Percentiles rank a stretch among this genome's conserved stretches.
phyloP scores from a whole-genome alignment of 2,797 vertebrate species.

The Heteromormyrus szaboi region DNA sequence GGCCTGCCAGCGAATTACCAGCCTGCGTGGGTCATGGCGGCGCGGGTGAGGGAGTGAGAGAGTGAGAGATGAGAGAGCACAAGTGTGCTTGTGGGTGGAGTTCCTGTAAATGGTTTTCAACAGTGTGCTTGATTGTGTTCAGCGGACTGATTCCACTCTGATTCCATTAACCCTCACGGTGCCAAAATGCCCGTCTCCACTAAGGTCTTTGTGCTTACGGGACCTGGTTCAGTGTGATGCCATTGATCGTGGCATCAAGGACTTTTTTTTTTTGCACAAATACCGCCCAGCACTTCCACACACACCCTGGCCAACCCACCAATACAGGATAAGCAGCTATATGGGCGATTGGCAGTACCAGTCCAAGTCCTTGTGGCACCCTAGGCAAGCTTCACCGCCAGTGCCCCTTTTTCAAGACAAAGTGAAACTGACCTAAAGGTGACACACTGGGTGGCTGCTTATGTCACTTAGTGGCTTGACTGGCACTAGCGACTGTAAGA shows the following conservation, averaged over 20 bases:
- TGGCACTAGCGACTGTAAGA: background rate
- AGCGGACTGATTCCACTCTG: background rate
- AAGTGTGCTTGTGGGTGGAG: conserved; percentile 13
- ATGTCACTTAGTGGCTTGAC: background rate
- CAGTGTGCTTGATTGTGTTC: conserved; percentile 15
- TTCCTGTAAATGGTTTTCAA: conserved; percentile 9
- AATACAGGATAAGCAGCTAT: background rate
- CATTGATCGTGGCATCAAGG: background rate
- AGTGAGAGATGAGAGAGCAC: background rate
- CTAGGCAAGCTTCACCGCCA: background rate
- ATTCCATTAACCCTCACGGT: background rate
- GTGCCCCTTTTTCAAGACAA: background rate
- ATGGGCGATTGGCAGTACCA: background rate
- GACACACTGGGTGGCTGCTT: background rate
- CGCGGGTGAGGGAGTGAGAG: background rate
- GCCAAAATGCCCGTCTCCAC: background rate
- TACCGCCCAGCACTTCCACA: background rate
- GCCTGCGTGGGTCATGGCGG: background rate
- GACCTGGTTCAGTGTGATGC: background rate
- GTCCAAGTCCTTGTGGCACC: background rate
- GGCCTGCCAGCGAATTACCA: background rate
- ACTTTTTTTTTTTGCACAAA: background rate
- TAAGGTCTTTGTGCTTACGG: background rate
- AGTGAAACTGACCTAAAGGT: background rate
- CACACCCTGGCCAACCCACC: background rate